Conservation (phyloP, 2,113 vertebrate genomes). For the Irena cyanogastra region DNA sequence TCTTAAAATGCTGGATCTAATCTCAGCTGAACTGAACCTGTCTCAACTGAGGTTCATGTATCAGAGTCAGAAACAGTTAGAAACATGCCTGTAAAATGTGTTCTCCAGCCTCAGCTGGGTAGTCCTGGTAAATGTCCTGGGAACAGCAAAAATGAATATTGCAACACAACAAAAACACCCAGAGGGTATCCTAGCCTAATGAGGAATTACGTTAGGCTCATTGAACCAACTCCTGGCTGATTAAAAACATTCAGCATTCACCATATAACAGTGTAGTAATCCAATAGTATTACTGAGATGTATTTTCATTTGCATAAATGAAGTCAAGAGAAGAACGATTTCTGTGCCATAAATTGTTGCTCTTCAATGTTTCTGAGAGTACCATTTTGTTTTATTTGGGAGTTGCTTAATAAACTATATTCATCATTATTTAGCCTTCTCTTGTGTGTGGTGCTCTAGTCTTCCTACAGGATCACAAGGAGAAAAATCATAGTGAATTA, state of each 20-base stretch:
- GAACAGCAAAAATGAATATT: conserved; percentile 35
- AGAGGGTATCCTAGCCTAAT: background rate
- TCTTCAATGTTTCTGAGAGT: conserved; percentile 29
- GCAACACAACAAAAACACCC: background rate
- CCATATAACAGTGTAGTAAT: conserved; percentile 10
- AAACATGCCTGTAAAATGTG: background rate
- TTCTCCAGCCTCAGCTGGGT: background rate
- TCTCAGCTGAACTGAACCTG: background rate
- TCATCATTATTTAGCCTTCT: conserved; percentile 19
- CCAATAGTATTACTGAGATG: conserved; percentile 23
- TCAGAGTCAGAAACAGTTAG: background rate
- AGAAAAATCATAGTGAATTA: conserved; percentile 46
- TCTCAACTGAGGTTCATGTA: background rate
- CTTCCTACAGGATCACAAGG: conserved; percentile 34
- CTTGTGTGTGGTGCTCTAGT: background rate
- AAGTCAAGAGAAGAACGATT: conserved; percentile 26
- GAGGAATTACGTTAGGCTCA: conserved; percentile 12
- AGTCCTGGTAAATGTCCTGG: background rate
- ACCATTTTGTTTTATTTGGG: conserved; percentile 20
- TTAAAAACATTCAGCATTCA: conserved; percentile 40
- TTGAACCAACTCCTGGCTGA: background rate
- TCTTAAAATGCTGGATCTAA: background rate
- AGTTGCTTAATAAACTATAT: conserved; percentile 39
- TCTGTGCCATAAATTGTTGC: background rate
- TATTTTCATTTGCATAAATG: conserved; percentile 34